These are phyloP conservation scores for Hestina assimilis DNA, from an alignment of 1,140 invertebrate genomes.

Conservation along the genomic window DNA sequence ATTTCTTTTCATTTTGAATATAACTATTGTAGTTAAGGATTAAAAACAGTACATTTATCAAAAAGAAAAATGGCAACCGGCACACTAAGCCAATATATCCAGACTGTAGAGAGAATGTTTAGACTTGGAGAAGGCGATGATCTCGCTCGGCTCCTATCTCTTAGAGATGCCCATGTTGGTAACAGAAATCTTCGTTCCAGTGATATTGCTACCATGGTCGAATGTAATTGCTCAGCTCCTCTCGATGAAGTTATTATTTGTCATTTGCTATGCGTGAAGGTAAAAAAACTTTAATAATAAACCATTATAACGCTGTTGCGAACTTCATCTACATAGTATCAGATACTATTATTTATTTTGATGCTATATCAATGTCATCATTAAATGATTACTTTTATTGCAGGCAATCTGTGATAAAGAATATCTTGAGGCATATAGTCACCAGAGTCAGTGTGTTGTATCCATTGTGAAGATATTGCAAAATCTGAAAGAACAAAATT, in stretches of 20 bases:
- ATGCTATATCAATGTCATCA: no score
- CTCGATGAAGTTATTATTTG: slow-evolving; percentile 89
- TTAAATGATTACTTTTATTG: slow-evolving; percentile 34
- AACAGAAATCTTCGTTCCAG: slow-evolving; percentile 85
- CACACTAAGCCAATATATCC: slow-evolving; percentile 74
- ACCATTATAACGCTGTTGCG: no score
- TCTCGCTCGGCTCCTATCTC: slow-evolving; percentile 84
- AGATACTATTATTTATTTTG: no score
- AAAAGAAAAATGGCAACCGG: slow-evolving; percentile 61
- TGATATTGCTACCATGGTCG: slow-evolving; percentile 84
- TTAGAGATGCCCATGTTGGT: slow-evolving; percentile 86
- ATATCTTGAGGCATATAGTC: slow-evolving; percentile 86
- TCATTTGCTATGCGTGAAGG: slow-evolving; percentile 84
- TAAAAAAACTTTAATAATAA: slow-evolving; percentile 44
- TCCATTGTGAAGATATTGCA: slow-evolving; percentile 91
- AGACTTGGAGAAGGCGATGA: slow-evolving; percentile 79
- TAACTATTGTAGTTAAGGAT: no score
- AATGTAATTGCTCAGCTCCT: slow-evolving; percentile 85
- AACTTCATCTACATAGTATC: no score
- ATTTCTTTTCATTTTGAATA: no score
- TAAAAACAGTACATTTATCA: no score
- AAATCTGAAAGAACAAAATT: slow-evolving; percentile 96
- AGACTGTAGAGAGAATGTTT: slow-evolving; percentile 78
- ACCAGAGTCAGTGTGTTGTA: slow-evolving; percentile 88
- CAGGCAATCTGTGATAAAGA: slow-evolving; percentile 74